These are phyloP conservation scores for Oncorhynchus nerka DNA, from an alignment of 2,113 vertebrate species.

Conservation along the genomic window DNA sequence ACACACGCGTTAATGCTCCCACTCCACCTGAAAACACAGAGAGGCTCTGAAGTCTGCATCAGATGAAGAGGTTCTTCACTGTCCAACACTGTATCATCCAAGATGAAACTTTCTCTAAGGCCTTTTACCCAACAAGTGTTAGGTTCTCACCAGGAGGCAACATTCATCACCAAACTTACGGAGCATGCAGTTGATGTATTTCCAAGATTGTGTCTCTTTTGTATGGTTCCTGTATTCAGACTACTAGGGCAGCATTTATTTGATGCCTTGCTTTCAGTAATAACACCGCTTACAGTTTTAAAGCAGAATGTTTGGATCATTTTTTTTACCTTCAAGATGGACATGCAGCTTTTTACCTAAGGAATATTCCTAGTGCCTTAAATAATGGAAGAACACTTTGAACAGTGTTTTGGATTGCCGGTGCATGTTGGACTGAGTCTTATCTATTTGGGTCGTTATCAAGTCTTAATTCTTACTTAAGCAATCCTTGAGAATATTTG, in stretches of 20 bases:
- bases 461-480: background rate
- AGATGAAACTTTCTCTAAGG: conserved; percentile 7
- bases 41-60: conserved; percentile 58
- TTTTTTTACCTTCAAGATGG: conserved; percentile 25
- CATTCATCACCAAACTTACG: background rate
- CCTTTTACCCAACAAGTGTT: conserved; percentile 5
- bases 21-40: background rate
- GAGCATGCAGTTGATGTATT: background rate
- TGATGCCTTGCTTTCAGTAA: conserved; percentile 37
- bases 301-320: conserved; percentile 51
- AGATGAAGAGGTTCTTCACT: conserved; percentile 56
- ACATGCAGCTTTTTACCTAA: conserved; percentile 45
- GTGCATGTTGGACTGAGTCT: conserved; percentile 14
- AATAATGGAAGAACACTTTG: conserved; percentile 17
- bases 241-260: background rate
- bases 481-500: no score
- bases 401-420: conserved; percentile 24
- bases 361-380: conserved; percentile 67
- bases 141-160: background rate
- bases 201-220: conserved; percentile 44
- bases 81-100: conserved; percentile 24
- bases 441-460: background rate
- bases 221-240: conserved; percentile 19
- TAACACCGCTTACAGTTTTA: conserved; percentile 23
- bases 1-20: background rate